Percentiles rank a stretch among this genome's conserved stretches.
Conservation (phyloP, 2,113 vertebrate species). For the Tor tambroides region DNA sequence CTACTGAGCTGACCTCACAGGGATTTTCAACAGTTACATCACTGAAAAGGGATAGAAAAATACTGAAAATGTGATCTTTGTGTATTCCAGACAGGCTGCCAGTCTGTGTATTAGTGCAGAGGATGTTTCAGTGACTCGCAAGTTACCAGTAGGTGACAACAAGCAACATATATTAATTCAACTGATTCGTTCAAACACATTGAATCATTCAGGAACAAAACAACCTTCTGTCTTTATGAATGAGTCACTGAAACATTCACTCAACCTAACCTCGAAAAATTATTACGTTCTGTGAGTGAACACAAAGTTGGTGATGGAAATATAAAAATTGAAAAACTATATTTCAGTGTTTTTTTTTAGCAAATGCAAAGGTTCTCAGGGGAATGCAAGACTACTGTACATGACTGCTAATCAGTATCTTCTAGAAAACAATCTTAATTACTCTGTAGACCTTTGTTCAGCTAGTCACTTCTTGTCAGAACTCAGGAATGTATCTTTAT, state of each 20-base stretch:
- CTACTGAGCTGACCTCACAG: not conserved
- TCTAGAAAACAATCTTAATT: not conserved
- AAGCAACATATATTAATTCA: not conserved
- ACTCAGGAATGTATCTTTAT: not conserved
- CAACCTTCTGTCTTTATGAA: not conserved
- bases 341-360: too few species aligned
- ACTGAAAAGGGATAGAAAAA: not conserved
- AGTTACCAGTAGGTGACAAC: not conserved
- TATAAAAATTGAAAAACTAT: too few species aligned
- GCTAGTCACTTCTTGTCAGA: not conserved
- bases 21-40: not conserved
- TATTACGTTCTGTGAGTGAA: too few species aligned
- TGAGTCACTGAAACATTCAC: too few species aligned
- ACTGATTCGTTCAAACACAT: not conserved
- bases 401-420: not conserved
- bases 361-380: too few species aligned
- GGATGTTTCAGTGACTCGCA: not conserved
- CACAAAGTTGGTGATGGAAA: too few species aligned
- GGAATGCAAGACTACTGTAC: too few species aligned
- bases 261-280: too few species aligned
- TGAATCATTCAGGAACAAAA: not conserved
- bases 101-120: not conserved
- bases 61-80: too few species aligned
- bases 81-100: not conserved
- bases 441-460: not conserved